Base-by-base conservation (phyloP, 2,113 vertebrate species). In the Sinocyclocheilus anshuiensis region DNA sequence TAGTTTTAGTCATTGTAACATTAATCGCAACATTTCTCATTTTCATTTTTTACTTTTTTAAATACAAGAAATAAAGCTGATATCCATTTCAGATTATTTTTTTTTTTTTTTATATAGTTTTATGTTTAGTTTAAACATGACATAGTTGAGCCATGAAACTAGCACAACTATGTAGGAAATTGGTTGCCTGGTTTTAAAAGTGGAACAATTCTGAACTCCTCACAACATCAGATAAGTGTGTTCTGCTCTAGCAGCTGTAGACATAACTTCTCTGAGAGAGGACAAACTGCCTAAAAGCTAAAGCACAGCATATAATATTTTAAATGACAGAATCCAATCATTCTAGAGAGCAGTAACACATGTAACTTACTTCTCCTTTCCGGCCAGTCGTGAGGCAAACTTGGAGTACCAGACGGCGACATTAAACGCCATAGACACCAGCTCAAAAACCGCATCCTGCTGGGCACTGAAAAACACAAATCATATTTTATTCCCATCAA, bases 351-450 rank as follows among this genome's bases (percentile, higher is more conserved):
- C 29, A 33, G 29, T 33, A 33, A 11, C 48, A 53, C 50, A 50
- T 15, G 15, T 53, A 16, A 96, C 97, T 94, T 95, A 99, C 98
- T 99, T 97, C 94, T 99, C 98, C 94, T 99, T 99, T 90, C 98
- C 98, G 85, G 98, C 95, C 4, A 97, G 92, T 92, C 97, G 95
- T 26, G 98, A 99, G 89, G 97, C 97, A 84, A 97, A 98, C 92
- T 99, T 99, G 84, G 97, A 98, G 92, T 98, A 96, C 98, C 98
- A 99, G 2, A 99, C 53, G 78, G 96, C 98, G 33, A 99, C 94
- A 81, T 99, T 99, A 93, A 98, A 99, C 86, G 94, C 96, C 96
- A 99, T 98, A 53, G 98, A 99, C 88, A 96, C 91, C 91, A 99
- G 92, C 86, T 99, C 98, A 93, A 99, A 99, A 61, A 99, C 91